A percentile compares a stretch with the other conserved stretches of the same genome.
Conservation (phyloP, 2,888 invertebrate species). For the Plebejus melissa region DNA sequence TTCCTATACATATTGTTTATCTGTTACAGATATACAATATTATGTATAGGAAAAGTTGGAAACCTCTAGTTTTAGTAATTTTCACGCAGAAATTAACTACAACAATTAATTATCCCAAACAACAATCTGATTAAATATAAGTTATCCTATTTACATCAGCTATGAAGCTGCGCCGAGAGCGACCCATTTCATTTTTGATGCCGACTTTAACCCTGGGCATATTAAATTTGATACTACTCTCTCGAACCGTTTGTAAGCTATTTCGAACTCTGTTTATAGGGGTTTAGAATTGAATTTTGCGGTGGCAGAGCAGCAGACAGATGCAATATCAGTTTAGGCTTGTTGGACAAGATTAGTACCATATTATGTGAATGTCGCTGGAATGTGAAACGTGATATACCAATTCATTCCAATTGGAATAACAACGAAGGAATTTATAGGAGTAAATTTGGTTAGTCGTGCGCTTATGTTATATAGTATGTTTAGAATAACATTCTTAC, state of each 20-base stretch:
- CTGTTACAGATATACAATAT: no score
- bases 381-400: not conserved
- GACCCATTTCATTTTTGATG: slow-evolving; percentile 11
- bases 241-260: not conserved
- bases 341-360: not conserved
- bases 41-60: no score
- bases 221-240: slow-evolving; percentile 3
- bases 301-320: not conserved
- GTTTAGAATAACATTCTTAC: no score
- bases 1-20: no score
- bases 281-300: not conserved
- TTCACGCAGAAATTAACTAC: not conserved
- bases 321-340: not conserved
- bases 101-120: not conserved
- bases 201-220: not conserved
- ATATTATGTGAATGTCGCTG: slow-evolving; percentile 1
- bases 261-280: not conserved
- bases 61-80: no score
- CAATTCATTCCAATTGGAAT: not conserved
- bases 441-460: not conserved
- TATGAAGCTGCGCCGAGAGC: not conserved
- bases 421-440: not conserved
- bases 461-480: no score
- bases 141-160: slow-evolving; percentile 12
- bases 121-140: not conserved